Conservation (phyloP, 2,797 vertebrate species). For the Lateolabrax maculatus region DNA sequence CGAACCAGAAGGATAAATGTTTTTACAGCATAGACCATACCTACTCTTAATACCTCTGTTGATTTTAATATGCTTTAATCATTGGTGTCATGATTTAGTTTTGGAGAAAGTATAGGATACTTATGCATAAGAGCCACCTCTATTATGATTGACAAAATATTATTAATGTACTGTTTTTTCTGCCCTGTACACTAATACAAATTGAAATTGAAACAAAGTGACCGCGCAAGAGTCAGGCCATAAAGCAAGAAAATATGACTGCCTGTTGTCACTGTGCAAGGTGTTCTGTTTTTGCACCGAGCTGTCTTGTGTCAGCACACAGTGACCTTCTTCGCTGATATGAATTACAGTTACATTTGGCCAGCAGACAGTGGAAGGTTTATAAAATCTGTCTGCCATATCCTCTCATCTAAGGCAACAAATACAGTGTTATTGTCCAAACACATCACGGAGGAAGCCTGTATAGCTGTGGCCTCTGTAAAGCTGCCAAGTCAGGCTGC, state of each 20-base stretch:
- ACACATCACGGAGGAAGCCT: conserved; percentile 59
- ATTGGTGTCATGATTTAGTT: background rate
- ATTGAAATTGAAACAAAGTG: conserved; percentile 20
- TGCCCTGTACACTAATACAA: background rate
- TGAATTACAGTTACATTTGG: conserved; percentile 60
- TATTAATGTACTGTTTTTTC: background rate
- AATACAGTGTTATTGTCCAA: conserved; percentile 69
- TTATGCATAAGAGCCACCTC: background rate
- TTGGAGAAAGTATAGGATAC: background rate
- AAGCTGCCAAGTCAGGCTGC: conserved; percentile 58
- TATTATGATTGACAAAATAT: background rate
- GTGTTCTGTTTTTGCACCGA: conserved; percentile 36
- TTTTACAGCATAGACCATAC: conserved; percentile 1
- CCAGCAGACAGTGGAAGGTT: conserved; percentile 58
- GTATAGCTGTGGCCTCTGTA: conserved; percentile 51
- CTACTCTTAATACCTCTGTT: background rate
- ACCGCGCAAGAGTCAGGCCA: background rate
- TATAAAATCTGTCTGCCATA: conserved; percentile 54
- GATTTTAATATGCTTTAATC: background rate
- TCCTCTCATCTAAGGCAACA: conserved; percentile 65
- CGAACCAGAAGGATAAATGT: conserved; percentile 40
- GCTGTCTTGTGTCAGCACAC: conserved; percentile 34
- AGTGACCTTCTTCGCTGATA: conserved; percentile 52
- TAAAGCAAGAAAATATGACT: conserved; percentile 25
- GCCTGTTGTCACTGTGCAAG: conserved; percentile 16